Percentiles rank a stretch among this genome's conserved stretches.
Evolutionary conservation across 2,888 invertebrate species (phyloP).

Genomic region (Drosophila planitibia): DNA sequence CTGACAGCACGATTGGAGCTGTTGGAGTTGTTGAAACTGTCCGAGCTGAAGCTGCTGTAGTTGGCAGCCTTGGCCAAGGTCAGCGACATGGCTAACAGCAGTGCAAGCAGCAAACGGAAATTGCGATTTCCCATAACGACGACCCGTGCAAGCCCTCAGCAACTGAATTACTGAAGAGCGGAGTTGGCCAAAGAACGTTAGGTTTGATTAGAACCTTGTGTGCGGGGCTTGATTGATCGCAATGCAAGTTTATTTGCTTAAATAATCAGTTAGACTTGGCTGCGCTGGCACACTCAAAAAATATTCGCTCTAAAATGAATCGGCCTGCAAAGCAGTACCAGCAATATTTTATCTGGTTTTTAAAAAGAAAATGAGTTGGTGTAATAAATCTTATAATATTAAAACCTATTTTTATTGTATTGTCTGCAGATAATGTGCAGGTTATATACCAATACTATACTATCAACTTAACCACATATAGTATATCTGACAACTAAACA

Average conservation of each 20-base stretch:
- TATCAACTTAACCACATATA: background rate
- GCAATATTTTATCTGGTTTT: background rate
- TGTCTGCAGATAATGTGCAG: too few relatives aligned
- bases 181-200: slow-evolving; percentile 11
- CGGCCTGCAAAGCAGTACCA: background rate
- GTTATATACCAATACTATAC: too few relatives aligned
- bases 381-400: background rate
- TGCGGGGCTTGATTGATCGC: slow-evolving; percentile 31
- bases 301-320: background rate
- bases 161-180: slow-evolving; percentile 45
- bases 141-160: slow-evolving; percentile 3
- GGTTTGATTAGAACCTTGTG: slow-evolving; percentile 40
- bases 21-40: slow-evolving; percentile 18
- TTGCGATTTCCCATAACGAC: slow-evolving; percentile 43
- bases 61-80: slow-evolving; percentile 13
- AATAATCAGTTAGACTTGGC: slow-evolving; percentile 42
- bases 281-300: slow-evolving; percentile 4
- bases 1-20: slow-evolving; percentile 45
- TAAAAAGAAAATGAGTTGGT: background rate
- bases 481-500: background rate
- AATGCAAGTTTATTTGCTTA: slow-evolving; percentile 52
- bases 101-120: slow-evolving; percentile 12
- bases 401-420: too few relatives aligned
- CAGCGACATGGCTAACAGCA: slow-evolving; percentile 22
- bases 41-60: slow-evolving; percentile 16